These are phyloP conservation scores for Apteryx mantelli DNA, from an alignment of 2,113 vertebrate genomes.

Conservation along the genomic window DNA sequence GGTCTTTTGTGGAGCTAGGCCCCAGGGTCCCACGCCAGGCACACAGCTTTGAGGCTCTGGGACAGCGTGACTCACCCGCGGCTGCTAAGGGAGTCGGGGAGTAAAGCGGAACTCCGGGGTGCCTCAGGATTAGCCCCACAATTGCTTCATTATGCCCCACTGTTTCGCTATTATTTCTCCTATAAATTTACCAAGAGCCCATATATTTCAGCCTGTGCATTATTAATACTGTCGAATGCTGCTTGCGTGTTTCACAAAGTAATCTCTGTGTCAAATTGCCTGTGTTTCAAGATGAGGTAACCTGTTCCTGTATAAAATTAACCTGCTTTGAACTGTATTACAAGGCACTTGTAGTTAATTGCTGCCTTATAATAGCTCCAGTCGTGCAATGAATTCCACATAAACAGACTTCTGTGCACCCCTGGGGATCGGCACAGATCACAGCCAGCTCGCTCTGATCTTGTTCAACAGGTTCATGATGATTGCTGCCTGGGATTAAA, in stretches of 20 bases:
- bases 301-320: not conserved
- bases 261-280: not conserved
- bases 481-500: constrained; percentile 29
- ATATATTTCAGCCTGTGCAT: accelerated
- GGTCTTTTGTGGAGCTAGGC: not conserved
- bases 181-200: not conserved
- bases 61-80: not conserved
- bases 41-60: not conserved
- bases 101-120: not conserved
- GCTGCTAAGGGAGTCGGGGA: not conserved
- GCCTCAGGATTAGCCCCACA: not conserved
- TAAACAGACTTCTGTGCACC: not conserved
- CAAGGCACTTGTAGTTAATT: constrained; percentile 4
- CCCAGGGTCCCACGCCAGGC: not conserved
- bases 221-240: not conserved
- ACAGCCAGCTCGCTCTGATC: constrained; percentile 3
- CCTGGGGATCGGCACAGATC: not conserved
- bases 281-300: not conserved
- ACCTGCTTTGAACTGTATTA: not conserved
- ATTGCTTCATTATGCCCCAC: not conserved
- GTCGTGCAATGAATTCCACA: not conserved
- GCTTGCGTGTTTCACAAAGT: not conserved
- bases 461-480: not conserved
- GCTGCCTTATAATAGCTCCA: not conserved
- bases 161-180: not conserved